These are phyloP conservation scores for Zygothrica quintamaculata DNA, from an alignment of 2,888 invertebrate species.

Conservation along the genomic window DNA sequence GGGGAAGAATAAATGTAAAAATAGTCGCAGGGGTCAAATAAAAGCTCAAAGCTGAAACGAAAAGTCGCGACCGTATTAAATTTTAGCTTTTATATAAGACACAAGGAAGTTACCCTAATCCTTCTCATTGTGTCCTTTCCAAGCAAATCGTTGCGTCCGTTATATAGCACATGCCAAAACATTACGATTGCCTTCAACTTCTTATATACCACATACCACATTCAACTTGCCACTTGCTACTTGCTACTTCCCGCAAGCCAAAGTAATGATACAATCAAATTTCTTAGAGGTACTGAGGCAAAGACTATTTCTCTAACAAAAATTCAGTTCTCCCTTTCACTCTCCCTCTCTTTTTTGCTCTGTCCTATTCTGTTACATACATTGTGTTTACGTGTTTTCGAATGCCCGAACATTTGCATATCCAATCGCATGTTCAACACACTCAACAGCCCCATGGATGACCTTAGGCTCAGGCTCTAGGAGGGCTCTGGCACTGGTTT, in stretches of 20 bases:
- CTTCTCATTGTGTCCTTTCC: not conserved
- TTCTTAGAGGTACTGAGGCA: conserved; percentile 34
- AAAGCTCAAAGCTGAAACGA: not conserved
- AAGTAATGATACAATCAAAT: conserved; percentile 1
- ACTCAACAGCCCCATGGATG: conserved; percentile 7
- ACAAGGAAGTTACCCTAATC: not conserved
- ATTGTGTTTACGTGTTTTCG: conserved; percentile 34
- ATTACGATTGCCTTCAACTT: conserved; percentile 19
- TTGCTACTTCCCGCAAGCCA: conserved; percentile 3
- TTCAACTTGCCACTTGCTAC: conserved; percentile 9
- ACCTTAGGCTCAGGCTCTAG: conserved; percentile 3
- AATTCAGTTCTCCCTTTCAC: conserved; percentile 1
- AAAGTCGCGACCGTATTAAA: conserved; percentile 1
- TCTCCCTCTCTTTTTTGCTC: not conserved
- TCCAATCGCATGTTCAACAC: conserved; percentile 46
- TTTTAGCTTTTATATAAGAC: conserved; percentile 14
- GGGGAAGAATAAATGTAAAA: not conserved
- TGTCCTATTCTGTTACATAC: not conserved
- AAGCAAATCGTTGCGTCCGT: conserved; percentile 15
- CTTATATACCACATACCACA: conserved; percentile 13
- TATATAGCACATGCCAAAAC: conserved; percentile 13
- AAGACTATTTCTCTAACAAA: conserved; percentile 30
- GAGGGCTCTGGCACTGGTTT: conserved; percentile 1
- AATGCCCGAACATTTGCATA: conserved; percentile 52
- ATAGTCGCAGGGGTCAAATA: not conserved